Conservation (phyloP, 2,113 vertebrate genomes). For the Cephalopterus ornatus region DNA sequence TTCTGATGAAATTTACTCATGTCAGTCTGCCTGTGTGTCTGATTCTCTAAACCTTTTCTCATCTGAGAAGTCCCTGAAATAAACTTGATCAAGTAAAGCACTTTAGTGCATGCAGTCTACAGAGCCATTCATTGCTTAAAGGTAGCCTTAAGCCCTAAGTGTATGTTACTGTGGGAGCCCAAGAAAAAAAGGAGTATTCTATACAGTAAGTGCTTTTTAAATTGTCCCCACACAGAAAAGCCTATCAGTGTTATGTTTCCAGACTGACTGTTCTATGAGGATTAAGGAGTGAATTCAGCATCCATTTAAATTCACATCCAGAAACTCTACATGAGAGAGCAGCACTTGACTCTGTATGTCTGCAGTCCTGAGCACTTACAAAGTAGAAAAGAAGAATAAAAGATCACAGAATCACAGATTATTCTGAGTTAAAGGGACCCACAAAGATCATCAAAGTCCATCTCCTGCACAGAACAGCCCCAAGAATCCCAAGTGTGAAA, state of each 20-base stretch:
- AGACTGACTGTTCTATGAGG: background rate
- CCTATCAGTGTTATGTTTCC: background rate
- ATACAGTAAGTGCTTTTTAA: background rate
- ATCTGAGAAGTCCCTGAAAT: background rate
- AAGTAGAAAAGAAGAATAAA: background rate
- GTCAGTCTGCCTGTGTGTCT: background rate
- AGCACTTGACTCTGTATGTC: background rate
- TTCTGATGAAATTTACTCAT: background rate
- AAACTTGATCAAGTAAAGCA: background rate
- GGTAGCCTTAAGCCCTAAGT: background rate
- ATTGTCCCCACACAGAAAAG: background rate
- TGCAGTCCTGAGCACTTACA: background rate
- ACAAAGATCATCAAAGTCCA: background rate
- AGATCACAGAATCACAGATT: background rate
- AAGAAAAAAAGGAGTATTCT: background rate
- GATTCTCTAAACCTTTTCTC: background rate
- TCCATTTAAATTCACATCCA: background rate
- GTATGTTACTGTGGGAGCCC: background rate
- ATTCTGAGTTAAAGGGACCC: background rate
- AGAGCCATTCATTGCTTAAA: background rate
- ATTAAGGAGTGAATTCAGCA: background rate
- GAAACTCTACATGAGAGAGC: background rate
- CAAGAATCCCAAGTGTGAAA: background rate
- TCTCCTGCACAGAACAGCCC: fast-evolving
- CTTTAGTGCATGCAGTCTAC: background rate